A percentile compares a stretch with the other conserved stretches of the same genome.
phyloP scores from a whole-genome alignment of 1,140 invertebrate species.

The Phthorimaea operculella region DNA sequence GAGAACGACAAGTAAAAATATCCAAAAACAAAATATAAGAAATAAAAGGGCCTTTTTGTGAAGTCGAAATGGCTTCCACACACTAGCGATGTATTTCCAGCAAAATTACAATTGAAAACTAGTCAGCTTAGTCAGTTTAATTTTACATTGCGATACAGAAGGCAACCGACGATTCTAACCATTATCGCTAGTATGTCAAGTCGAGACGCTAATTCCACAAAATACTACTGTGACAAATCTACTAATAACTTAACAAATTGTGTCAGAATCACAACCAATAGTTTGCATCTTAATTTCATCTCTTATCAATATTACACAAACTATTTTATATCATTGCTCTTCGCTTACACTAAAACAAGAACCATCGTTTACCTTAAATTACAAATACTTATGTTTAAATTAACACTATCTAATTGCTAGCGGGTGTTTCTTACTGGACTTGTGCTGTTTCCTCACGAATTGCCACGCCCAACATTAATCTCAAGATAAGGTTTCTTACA shows the following conservation, averaged over 20 bases:
- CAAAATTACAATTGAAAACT: background rate
- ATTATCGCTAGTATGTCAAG: background rate
- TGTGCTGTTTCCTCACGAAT: conserved; percentile 47
- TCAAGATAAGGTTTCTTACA: conserved; percentile 14
- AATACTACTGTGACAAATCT: conserved; percentile 48
- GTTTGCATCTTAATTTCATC: conserved; percentile 67
- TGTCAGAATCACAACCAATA: conserved; percentile 68
- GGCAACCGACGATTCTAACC: background rate
- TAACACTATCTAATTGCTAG: conserved; percentile 65
- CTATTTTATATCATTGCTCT: conserved; percentile 67
- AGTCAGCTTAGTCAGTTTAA: background rate
- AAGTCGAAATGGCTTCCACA: conserved; percentile 39
- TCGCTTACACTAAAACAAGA: conserved; percentile 66
- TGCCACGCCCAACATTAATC: conserved; percentile 39
- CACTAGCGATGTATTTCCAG: background rate
- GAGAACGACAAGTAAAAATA: conserved; percentile 61
- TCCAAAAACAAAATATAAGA: conserved; percentile 49
- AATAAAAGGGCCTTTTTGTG: conserved; percentile 56
- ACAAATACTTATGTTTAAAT: conserved; percentile 63
- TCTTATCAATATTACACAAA: conserved; percentile 66
- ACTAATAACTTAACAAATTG: conserved; percentile 67
- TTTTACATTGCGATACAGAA: background rate
- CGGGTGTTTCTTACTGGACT: conserved; percentile 60
- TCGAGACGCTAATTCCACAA: conserved; percentile 29
- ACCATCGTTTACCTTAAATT: conserved; percentile 64